Evolutionary conservation across 2,113 vertebrate genomes (phyloP), one percentile per base, ranked within the genome.

Genomic region (Lagopus leucura): DNA sequence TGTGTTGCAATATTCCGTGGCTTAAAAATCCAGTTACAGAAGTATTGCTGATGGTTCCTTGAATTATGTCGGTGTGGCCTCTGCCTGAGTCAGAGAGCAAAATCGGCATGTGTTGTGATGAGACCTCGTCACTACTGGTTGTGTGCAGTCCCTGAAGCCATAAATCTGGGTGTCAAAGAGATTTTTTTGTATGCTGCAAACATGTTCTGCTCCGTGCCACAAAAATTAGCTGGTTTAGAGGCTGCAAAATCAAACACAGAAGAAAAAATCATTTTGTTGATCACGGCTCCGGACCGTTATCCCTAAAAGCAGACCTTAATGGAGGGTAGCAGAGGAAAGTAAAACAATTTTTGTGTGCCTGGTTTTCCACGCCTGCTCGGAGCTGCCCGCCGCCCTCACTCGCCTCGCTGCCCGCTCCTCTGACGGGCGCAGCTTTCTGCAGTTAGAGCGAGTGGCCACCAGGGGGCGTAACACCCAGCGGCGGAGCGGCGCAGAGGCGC

Each of bases 111-210:
- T 18, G 1, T 43, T 40, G 82, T 34, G 34, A 8, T 5, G 57
- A n/a, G 61, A 4, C 34, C n/a, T 7, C 13, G 5, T 25, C 30
- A 50, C 14, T 36, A 57, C 27, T 32, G 11, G 8, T 52, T 34
- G n/a, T 22, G 1, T 43, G 69, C 27, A 25, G 25, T 43, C 89
- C 47, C 58, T 60, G 78, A 50, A 82, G n/a, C 11, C 9, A 0
- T 3, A 16, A 2, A 1, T 7, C 1, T 0, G 5, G 7, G 28
- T 1, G 17, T 17, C 42, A 30, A 36, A 63, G 60, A 38, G 19
- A 9, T 57, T 42, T 32, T 48, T 86, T 82, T 11, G 22, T 34
- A 5, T 13, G 55, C 66, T 82, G n/a, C 25, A 20, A 75, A 32
- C 22, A 2, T 12, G 21, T 38, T 81, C 74, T 82, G 70, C 57